phyloP scores from a whole-genome alignment of 2,888 invertebrate genomes.

The Antitype chi region DNA sequence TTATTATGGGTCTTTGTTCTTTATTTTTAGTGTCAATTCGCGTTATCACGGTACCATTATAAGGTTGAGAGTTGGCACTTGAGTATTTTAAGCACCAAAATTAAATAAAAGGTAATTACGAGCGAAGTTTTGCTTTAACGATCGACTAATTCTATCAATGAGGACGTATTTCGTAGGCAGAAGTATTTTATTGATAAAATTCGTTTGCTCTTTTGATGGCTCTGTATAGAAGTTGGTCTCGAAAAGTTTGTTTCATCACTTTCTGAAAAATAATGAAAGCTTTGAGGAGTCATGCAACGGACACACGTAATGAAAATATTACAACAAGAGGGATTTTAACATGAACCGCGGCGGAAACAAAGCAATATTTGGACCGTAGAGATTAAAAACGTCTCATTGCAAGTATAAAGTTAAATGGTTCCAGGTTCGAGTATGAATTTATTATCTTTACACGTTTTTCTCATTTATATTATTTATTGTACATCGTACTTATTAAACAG shows the following conservation, averaged over 20 bases:
- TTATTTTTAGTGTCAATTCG: conserved; percentile 24
- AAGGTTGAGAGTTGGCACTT: conserved; percentile 20
- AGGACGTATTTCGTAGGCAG: neutral
- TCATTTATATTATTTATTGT: conserved; percentile 24
- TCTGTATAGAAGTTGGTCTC: neutral
- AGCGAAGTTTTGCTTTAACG: no score
- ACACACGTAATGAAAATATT: conserved; percentile 46
- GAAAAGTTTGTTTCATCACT: neutral
- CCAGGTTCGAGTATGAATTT: conserved; percentile 24
- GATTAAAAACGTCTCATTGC: conserved; percentile 21
- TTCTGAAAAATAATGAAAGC: conserved; percentile 12
- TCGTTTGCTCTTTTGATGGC: neutral
- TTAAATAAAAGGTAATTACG: neutral
- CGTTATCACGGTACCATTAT: conserved; percentile 18
- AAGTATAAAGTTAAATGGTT: conserved; percentile 3
- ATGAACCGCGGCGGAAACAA: conserved; percentile 41
- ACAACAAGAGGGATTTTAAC: conserved; percentile 41
- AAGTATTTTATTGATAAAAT: neutral
- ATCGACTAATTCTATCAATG: neutral
- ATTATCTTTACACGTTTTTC: conserved; percentile 28
- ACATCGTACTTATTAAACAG: neutral
- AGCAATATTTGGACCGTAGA: conserved; percentile 29
- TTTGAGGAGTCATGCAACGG: conserved; percentile 18
- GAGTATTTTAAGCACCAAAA: conserved; percentile 1
- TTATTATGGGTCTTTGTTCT: conserved; percentile 7